Evolutionary conservation across 2,797 vertebrate species (phyloP).

Genomic region (Siniperca scherzeri): DNA sequence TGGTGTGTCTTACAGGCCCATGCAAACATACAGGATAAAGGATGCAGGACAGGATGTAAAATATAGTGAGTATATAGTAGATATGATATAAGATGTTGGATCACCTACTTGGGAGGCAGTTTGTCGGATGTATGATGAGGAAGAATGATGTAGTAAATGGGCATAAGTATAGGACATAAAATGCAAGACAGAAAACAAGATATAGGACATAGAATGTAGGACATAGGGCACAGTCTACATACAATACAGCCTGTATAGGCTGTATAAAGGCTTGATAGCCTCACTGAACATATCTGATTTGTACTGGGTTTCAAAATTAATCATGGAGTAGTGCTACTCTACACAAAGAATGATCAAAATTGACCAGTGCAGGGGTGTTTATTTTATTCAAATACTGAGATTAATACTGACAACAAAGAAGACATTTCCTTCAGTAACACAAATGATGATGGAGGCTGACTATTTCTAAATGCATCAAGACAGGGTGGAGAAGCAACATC

Average conservation of each 20-base stretch:
- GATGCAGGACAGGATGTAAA: not conserved
- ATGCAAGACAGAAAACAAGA: not conserved
- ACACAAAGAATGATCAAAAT: not conserved
- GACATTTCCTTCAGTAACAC: not conserved
- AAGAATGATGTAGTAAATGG: not conserved
- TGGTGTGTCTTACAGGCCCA: not conserved
- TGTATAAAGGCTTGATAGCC: not conserved
- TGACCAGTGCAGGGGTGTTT: not conserved
- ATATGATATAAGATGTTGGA: not conserved
- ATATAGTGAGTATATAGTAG: not conserved
- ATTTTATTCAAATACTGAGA: conserved; percentile 9
- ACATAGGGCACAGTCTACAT: not conserved
- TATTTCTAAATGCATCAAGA: conserved; percentile 31
- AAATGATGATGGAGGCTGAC: conserved; percentile 15
- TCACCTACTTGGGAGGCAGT: too few species aligned
- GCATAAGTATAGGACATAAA: not conserved
- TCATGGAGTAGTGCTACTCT: not conserved
- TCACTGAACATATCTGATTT: conserved; percentile 5
- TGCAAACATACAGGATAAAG: not conserved
- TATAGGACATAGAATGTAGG: not conserved
- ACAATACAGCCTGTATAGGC: not conserved
- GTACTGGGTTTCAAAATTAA: not conserved
- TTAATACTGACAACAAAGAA: conserved; percentile 9
- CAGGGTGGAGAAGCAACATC: conserved; percentile 49
- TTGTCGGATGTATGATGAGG: not conserved